Evolutionary conservation across 2,888 invertebrate species (phyloP), one percentile per base, ranked within the genome.

Genomic region (Dinocampus coccinellae): DNA sequence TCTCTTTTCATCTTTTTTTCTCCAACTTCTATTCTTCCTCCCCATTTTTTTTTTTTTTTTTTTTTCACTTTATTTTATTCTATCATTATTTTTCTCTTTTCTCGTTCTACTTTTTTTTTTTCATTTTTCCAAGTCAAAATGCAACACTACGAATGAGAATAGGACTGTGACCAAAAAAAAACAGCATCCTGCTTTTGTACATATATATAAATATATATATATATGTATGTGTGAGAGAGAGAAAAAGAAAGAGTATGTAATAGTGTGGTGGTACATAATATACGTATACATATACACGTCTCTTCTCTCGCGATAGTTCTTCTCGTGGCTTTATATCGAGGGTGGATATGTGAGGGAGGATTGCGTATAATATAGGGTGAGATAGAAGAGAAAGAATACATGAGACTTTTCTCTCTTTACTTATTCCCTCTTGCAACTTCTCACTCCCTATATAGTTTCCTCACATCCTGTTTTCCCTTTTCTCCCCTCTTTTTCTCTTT

Each of bases 361-460:
- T 64, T 24, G 26, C 52, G n/a, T n/a, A n/a, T n/a, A n/a, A n/a
- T n/a, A 29, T 26, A 47, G 24, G 20, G 63, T 64, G 42, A 33
- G 22, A 39, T 29, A 22, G 42, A 39, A 33, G 33, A 26, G 22
- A n/a, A n/a, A 36, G 52, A 65, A 47, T 47, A 22, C 63, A 47
- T 13, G 13, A 55, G 24, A 11, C 16, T 20, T 9, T 55, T 36
- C 34, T 55, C 60, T 39, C 58, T 68, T 26, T 11, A 2, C n/a
- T 34, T 34, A 47, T 20, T 72, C 77, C 73, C 76, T 78, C 78
- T 72, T 70, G 73, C 70, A 16, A 16, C 47, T 47, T 16, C 4
- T 16, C 47, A 52, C 77, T 69, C 55, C 24, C 24, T 42, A 67
- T 69, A n/a, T n/a, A n/a, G n/a, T n/a, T n/a, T 73, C 70, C 53